Conservation (phyloP, 92 coral and sea anemone species). For the Umimayanthus chanpuru region DNA sequence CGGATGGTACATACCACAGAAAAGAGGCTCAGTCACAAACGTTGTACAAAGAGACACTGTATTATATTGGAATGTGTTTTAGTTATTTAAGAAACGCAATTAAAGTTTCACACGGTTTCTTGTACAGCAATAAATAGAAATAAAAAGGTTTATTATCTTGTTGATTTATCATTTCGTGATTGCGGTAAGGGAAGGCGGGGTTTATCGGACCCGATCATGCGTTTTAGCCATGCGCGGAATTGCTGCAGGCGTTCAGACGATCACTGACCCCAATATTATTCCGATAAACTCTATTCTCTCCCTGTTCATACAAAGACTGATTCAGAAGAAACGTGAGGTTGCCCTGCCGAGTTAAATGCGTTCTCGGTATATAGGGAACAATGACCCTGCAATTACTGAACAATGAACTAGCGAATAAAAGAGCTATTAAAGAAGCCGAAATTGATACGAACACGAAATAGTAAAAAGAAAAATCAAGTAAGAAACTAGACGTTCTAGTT, state of each 20-base stretch:
- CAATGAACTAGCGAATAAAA: background rate
- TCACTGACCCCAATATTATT: background rate
- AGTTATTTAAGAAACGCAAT: background rate
- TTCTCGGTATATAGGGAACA: background rate
- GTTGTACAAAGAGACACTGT: constrained; percentile 10
- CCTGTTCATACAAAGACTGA: background rate
- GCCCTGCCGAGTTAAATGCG: background rate
- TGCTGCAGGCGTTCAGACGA: background rate
- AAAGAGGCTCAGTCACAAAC: background rate
- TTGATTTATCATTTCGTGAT: constrained; percentile 23
- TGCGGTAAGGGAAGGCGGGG: background rate
- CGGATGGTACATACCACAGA: background rate
- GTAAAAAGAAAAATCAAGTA: background rate
- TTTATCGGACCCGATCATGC: background rate
- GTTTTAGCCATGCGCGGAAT: background rate
- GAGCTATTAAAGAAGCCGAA: background rate
- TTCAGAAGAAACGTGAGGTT: background rate
- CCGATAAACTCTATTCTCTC: background rate
- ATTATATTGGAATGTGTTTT: background rate
- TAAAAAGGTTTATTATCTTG: constrained; percentile 10
- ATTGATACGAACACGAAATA: background rate
- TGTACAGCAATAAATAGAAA: constrained; percentile 10
- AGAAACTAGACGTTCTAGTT: background rate
- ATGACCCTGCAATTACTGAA: background rate
- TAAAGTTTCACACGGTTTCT: background rate